Evolutionary conservation across 2,113 vertebrate species (phyloP), one percentile per base, ranked within the genome.

Genomic region (Tychaedon coryphoeus): DNA sequence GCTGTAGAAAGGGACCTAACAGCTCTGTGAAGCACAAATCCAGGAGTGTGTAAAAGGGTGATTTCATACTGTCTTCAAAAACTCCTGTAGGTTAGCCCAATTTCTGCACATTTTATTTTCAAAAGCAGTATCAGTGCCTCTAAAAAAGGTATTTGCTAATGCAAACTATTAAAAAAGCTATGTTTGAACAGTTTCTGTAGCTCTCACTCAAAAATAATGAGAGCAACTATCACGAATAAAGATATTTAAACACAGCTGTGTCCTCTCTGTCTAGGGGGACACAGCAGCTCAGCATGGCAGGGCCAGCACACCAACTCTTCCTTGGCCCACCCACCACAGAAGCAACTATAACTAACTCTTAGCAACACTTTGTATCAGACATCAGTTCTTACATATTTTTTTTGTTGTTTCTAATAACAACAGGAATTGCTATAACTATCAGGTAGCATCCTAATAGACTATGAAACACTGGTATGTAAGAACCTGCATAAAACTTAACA

Each of bases 231-330:
- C 29, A 75, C 57, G 15, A 42, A 74, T 48, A 24, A 24, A 48
- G 47, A 48, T 24, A 48, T 24, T 24, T 8, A 24, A 48, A 24
- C 23, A 48, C 47, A 48, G 47, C 22, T 24, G 23, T 14, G 23
- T 48, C 23, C 11, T 9, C 12, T 29, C 3, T 0, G 0, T 23
- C 18, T 5, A 40, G 10, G 19, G 24, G 24, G 31, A 47, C 4
- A 22, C 10, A n/a, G 34, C 15, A 75, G n/a, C 42, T 24, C 6
- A 3, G 56, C 6, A 6, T 0, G 0, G 48, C 65, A 70, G 19
- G 28, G 56, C 33, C 13, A 62, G 19, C 4, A 4, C 9, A 60
- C 43, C 17, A 74, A 18, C 28, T 28, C n/a, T 28, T 69, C 61
- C 48, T 36, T 2, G 4, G n/a, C 70, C 60, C 54, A 54, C 33